phyloP scores from a whole-genome alignment of 1,140 invertebrate species.

The Sitodiplosis mosellana region DNA sequence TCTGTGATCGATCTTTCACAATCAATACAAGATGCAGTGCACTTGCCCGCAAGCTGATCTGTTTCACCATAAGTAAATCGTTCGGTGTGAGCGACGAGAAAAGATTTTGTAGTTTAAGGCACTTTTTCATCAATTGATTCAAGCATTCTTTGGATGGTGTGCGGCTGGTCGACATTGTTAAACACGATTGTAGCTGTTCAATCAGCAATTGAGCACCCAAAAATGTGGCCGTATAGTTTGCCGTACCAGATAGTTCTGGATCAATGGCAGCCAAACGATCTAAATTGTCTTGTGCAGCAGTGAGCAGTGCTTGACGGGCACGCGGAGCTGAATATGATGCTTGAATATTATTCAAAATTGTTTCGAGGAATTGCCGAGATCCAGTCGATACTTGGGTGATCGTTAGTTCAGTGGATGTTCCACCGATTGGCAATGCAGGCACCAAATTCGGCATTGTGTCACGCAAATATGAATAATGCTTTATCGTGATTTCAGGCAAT shows the following conservation, averaged over 20 bases:
- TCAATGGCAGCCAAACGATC: conserved; percentile 70
- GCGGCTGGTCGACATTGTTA: conserved; percentile 15
- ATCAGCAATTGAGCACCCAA: conserved; percentile 44
- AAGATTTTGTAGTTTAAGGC: conserved; percentile 58
- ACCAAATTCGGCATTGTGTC: conserved; percentile 88
- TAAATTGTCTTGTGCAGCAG: conserved; percentile 52
- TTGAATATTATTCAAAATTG: conserved; percentile 51
- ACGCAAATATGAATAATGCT: conserved; percentile 87
- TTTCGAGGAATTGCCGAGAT: conserved; percentile 43
- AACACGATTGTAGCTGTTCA: conserved; percentile 21
- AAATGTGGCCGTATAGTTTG: conserved; percentile 69
- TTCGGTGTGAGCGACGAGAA: conserved; percentile 59
- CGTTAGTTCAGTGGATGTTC: conserved; percentile 13
- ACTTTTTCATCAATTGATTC: conserved; percentile 41
- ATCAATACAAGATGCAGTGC: conserved; percentile 64
- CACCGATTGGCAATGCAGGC: conserved; percentile 55
- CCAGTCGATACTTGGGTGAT: conserved; percentile 14
- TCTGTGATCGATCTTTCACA: conserved; percentile 30
- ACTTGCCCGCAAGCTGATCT: conserved; percentile 65
- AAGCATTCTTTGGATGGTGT: conserved; percentile 24
- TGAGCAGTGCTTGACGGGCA: conserved; percentile 34
- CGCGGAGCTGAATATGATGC: conserved; percentile 34
- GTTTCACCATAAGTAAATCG: conserved; percentile 59
- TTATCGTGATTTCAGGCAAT: conserved; percentile 76
- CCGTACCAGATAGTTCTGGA: conserved; percentile 56